Evolutionary conservation across 2,797 vertebrate species (phyloP).

Genomic region (Rhabdophis nuchalis): DNA sequence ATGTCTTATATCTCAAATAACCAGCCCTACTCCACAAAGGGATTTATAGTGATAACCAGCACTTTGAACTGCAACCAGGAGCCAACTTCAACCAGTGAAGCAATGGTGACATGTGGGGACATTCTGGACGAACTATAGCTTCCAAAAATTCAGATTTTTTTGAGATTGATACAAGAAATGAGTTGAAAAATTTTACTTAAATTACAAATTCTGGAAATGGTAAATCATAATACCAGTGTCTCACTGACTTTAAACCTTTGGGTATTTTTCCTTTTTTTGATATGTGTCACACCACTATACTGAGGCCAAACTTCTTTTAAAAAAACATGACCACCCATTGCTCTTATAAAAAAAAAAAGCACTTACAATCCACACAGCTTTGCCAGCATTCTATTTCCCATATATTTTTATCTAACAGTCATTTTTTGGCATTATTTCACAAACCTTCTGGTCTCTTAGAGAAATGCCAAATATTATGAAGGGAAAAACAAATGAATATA

Average conservation of each 20-base stretch:
- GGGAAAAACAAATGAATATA: not conserved
- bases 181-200: conserved; percentile 54
- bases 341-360: conserved; percentile 34
- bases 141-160: not conserved
- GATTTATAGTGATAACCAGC: not conserved
- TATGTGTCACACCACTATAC: conserved; percentile 36
- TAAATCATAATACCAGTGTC: conserved; percentile 44
- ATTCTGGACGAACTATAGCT: not conserved
- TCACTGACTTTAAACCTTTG: conserved; percentile 53
- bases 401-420: conserved; percentile 21
- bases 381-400: conserved; percentile 45
- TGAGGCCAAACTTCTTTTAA: conserved; percentile 32
- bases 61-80: not conserved
- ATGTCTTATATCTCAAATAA: not conserved
- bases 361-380: conserved; percentile 27
- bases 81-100: not conserved
- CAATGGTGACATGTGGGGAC: not conserved
- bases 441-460: not conserved
- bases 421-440: conserved; percentile 23
- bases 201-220: conserved; percentile 51
- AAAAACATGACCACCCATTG: conserved; percentile 48
- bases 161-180: conserved; percentile 59
- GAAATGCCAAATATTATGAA: not conserved
- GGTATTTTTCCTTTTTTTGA: conserved; percentile 41
- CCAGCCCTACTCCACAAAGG: not conserved